Evolutionary conservation across 2,888 invertebrate species (phyloP).

Genomic region (Germaria angustata): DNA sequence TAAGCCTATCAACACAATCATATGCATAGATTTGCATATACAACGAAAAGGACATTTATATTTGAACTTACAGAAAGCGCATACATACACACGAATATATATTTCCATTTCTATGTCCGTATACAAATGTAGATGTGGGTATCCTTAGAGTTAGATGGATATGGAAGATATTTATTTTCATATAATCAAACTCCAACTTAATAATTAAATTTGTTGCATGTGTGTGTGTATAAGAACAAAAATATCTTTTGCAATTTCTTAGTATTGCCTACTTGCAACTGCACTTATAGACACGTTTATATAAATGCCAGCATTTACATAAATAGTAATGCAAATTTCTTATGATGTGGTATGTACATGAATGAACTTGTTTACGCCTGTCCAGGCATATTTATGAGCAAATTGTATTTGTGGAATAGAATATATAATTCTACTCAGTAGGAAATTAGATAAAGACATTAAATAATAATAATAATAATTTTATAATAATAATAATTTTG

Average conservation of each 20-base stretch:
- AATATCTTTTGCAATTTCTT: slow-evolving; percentile 56
- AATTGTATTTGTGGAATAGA: not conserved
- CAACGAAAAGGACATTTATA: not conserved
- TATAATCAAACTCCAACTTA: not conserved
- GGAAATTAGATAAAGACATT: not conserved
- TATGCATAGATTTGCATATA: not conserved
- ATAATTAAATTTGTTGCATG: slow-evolving; percentile 3
- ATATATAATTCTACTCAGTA: not conserved
- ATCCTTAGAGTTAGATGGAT: not conserved
- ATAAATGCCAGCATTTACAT: not conserved
- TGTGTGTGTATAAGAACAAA: not conserved
- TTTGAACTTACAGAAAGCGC: not conserved
- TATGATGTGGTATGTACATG: slow-evolving; percentile 9
- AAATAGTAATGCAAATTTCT: slow-evolving; percentile 1
- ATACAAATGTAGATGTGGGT: not conserved
- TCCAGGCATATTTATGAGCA: not conserved
- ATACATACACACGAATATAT: not conserved
- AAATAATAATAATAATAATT: not conserved
- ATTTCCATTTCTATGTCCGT: not conserved
- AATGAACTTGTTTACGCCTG: not conserved
- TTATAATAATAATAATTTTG: too few species aligned
- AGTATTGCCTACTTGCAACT: slow-evolving; percentile 22
- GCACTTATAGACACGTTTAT: slow-evolving; percentile 11
- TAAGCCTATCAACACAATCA: not conserved
- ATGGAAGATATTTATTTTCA: slow-evolving; percentile 32